Evolutionary conservation across 2,797 vertebrate genomes (phyloP), one percentile per base, ranked within the genome.

Genomic region (Diceros bicornis): DNA sequence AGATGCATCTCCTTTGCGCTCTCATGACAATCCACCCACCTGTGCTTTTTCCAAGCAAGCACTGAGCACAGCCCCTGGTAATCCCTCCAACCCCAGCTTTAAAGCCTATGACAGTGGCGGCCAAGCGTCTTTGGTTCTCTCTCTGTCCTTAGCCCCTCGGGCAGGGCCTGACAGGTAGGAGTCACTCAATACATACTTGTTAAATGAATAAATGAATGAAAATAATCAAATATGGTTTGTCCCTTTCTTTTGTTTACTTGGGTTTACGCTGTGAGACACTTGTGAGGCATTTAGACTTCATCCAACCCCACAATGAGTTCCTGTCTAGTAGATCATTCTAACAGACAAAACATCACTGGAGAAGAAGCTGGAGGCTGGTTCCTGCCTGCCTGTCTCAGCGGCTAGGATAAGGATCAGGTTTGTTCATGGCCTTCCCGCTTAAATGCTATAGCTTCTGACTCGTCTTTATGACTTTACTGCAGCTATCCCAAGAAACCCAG

Each of bases 1-100:
- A 68, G 52, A 32, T 9, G 27, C 0, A 9, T 6, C 34, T 87
- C 16, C 55, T 32, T 7, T 17, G 7, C 32, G 29, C 57, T 66
- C 52, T 72, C 3, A 2, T 8, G 10, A 57, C 27, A 89, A 59
- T 7, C 1, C 17, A 23, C 10, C 1, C 0, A 1, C 7, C 0
- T 29, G 29, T 2, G 20, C 10, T 23, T 50, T 57, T 59, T 37
- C 2, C 41, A 44, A 41, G 18, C 16, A 9, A 17, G 57, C 66
- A 34, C 55, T 52, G 18, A 59, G 32, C 55, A 34, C 21, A 64
- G 57, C n/a, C 47, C 75, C 16, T 64, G 59, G 41, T 6, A n/a
- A 41, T 1, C 21, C 11, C 11, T 34, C 12, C 2, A 2, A 23
- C 11, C n/a, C 7, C 2, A 75, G 16, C 62, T 93, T 52, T 68